Conservation (phyloP, 2,113 vertebrate genomes). For the Raja brachyura region DNA sequence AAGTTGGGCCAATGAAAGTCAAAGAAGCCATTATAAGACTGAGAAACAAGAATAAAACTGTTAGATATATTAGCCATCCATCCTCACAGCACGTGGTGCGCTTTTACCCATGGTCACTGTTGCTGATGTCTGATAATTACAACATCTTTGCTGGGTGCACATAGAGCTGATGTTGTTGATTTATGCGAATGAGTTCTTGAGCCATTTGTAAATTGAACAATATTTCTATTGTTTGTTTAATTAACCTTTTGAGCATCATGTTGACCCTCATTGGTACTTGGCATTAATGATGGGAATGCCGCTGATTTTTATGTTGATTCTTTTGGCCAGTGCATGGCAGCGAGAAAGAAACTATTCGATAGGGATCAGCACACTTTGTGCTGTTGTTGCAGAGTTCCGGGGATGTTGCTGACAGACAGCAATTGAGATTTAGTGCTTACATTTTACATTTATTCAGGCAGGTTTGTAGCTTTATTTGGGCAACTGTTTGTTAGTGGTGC, state of each 20-base stretch:
- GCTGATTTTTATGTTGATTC: neutral
- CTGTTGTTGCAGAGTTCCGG: neutral
- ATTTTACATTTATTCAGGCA: neutral
- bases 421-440: neutral
- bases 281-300: neutral
- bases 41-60: too few species aligned
- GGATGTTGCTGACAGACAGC: neutral
- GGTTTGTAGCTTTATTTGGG: neutral
- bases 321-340: neutral
- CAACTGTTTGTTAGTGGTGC: neutral
- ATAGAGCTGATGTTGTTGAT: neutral
- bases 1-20: too few species aligned
- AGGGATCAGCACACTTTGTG: neutral
- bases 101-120: too few species aligned
- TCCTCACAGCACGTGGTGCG: too few species aligned
- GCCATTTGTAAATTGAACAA: too few species aligned
- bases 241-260: neutral
- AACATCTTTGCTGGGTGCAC: neutral
- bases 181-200: neutral
- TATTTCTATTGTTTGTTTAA: neutral
- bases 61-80: too few species aligned
- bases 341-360: neutral
- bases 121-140: neutral
- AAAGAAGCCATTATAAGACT: too few species aligned
- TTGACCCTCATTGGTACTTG: neutral